These are phyloP conservation scores for Pangasianodon gigas DNA, from an alignment of 2,113 vertebrate genomes.

Conservation along the genomic window DNA sequence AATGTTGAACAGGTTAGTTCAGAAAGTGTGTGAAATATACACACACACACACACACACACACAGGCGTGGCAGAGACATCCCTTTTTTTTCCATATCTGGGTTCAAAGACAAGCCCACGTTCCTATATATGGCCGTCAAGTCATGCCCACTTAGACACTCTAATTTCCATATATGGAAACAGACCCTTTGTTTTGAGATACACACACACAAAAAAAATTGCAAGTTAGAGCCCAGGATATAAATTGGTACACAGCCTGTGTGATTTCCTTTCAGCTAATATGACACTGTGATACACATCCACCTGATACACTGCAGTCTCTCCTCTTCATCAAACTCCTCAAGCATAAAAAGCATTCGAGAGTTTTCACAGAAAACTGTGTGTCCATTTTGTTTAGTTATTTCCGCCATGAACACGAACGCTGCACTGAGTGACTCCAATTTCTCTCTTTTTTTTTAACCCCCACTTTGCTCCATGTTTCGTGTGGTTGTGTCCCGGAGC, in stretches of 20 bases:
- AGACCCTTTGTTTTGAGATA: not conserved
- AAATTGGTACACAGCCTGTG: not conserved
- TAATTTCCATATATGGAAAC: not conserved
- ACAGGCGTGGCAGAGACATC: not conserved
- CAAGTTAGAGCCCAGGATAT: not conserved
- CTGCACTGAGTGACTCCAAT: not conserved
- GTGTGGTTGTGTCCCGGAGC: conserved; percentile 26
- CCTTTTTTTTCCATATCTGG: not conserved
- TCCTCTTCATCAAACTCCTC: not conserved
- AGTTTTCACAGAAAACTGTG: not conserved
- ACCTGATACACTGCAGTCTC: not conserved
- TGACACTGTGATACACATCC: not conserved
- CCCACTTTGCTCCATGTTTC: not conserved
- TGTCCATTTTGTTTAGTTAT: not conserved
- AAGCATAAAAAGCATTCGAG: not conserved
- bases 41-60: too few relatives aligned
- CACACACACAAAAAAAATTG: not conserved
- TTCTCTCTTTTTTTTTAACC: not conserved
- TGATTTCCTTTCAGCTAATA: not conserved
- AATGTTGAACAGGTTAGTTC: not conserved
- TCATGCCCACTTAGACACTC: not conserved
- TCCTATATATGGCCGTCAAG: not conserved
- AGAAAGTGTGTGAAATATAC: not conserved
- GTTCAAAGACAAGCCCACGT: not conserved
- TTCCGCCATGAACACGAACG: not conserved